These are phyloP conservation scores for Hyles euphorbiae DNA, from an alignment of 1,140 invertebrate species.

Conservation along the genomic window DNA sequence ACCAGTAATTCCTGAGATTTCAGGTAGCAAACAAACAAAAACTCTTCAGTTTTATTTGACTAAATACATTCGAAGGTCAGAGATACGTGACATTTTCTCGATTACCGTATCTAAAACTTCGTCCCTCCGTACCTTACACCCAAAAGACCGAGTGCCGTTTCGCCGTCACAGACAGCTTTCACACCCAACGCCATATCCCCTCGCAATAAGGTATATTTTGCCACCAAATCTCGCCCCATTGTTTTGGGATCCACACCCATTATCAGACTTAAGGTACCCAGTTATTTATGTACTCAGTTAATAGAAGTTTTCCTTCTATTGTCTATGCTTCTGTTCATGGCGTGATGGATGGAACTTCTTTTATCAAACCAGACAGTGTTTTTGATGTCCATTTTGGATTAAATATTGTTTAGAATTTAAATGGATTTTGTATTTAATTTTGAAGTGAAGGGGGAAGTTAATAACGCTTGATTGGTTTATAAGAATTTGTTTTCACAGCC, in stretches of 20 bases:
- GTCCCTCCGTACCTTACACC: constrained; percentile 5
- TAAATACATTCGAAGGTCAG: too few relatives aligned
- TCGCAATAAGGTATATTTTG: constrained; percentile 25
- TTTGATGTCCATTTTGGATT: not conserved
- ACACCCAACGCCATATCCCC: constrained; percentile 17
- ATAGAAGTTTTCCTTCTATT: constrained; percentile 31
- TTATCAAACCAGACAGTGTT: constrained; percentile 4
- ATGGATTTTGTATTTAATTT: too few relatives aligned
- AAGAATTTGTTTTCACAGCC: too few relatives aligned
- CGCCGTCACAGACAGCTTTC: constrained; percentile 26
- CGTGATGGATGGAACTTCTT: constrained; percentile 26
- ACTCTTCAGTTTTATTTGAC: too few relatives aligned
- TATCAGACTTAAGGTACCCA: constrained; percentile 23
- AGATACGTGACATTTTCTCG: too few relatives aligned
- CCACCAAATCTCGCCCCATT: constrained; percentile 16
- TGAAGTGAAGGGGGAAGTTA: too few relatives aligned
- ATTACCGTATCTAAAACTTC: not conserved
- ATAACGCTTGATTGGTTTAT: too few relatives aligned
- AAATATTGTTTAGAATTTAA: constrained; percentile 4
- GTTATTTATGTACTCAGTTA: constrained; percentile 37
- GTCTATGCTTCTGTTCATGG: constrained; percentile 27
- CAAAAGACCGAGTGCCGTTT: constrained; percentile 22
- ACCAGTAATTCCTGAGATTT: too few relatives aligned
- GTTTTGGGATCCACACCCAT: constrained; percentile 24
- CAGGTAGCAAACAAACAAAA: too few relatives aligned